phyloP scores from a whole-genome alignment of 2,888 invertebrate genomes.

The Cosmopolites sordidus region DNA sequence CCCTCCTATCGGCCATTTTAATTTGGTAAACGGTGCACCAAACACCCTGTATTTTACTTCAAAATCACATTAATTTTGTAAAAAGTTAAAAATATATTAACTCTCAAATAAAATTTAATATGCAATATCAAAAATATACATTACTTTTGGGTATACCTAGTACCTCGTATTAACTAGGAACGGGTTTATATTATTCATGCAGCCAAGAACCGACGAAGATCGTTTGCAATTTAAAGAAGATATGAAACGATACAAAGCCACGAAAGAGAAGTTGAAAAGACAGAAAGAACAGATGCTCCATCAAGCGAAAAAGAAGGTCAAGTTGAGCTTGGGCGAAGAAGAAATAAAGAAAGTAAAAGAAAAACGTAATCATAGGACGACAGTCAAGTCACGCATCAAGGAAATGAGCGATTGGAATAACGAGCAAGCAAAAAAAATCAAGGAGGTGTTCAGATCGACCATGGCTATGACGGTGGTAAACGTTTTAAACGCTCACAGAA shows the following conservation, averaged over 20 bases:
- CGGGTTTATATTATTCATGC: slow-evolving; percentile 23
- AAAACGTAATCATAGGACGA: slow-evolving; percentile 32
- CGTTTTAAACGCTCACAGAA: slow-evolving; percentile 83
- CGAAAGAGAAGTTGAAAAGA: slow-evolving; percentile 71
- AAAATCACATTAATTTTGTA: too few species aligned
- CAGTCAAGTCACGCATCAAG: slow-evolving; percentile 41
- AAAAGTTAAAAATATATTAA: too few species aligned
- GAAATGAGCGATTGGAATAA: slow-evolving; percentile 46
- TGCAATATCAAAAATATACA: too few species aligned
- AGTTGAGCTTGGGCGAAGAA: slow-evolving; percentile 15
- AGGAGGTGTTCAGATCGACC: slow-evolving; percentile 77
- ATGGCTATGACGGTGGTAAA: slow-evolving; percentile 81
- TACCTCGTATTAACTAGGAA: too few species aligned
- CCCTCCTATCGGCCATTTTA: too few species aligned
- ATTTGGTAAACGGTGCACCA: too few species aligned
- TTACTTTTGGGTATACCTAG: too few species aligned
- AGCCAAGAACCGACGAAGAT: slow-evolving; percentile 81
- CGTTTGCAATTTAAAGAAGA: slow-evolving; percentile 64
- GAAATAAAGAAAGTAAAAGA: slow-evolving; percentile 33
- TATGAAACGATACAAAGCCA: slow-evolving; percentile 70
- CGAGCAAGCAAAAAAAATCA: slow-evolving; percentile 65
- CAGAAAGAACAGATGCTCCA: slow-evolving; percentile 56
- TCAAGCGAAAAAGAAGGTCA: slow-evolving; percentile 45
- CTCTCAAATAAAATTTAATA: too few species aligned
- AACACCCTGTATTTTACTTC: too few species aligned